A percentile compares a stretch with the other conserved stretches of the same genome.
Evolutionary conservation across 2,888 invertebrate species (phyloP).

Genomic region (Brachynemurus nebulosus): DNA sequence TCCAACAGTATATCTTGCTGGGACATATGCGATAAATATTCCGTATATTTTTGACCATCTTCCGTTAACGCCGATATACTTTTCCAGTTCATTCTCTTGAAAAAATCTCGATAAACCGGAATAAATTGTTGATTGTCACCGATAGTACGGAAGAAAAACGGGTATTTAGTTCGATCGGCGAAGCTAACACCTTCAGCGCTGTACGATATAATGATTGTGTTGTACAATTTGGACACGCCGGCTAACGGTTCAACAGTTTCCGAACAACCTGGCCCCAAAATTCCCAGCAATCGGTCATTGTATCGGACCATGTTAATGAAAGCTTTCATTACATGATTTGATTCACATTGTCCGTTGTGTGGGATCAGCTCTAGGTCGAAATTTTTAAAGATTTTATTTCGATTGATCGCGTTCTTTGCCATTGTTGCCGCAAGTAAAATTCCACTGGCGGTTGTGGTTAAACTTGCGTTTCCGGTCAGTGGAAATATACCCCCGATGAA

Average conservation of each 20-base stretch:
- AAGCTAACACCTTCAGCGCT: slow-evolving; percentile 64
- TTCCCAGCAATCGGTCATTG: slow-evolving; percentile 46
- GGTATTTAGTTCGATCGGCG: slow-evolving; percentile 52
- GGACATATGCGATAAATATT: slow-evolving; percentile 59
- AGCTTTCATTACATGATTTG: slow-evolving; percentile 58
- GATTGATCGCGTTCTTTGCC: slow-evolving; percentile 52
- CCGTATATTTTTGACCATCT: slow-evolving; percentile 64
- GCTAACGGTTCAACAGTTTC: slow-evolving; percentile 70
- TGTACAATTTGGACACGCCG: slow-evolving; percentile 58
- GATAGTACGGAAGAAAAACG: slow-evolving; percentile 67
- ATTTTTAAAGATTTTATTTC: slow-evolving; percentile 40
- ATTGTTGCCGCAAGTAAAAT: slow-evolving; percentile 44
- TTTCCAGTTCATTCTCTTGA: slow-evolving; percentile 48
- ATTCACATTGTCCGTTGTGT: slow-evolving; percentile 52
- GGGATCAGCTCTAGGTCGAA: slow-evolving; percentile 42
- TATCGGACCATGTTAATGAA: slow-evolving; percentile 55
- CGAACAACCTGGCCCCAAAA: slow-evolving; percentile 67
- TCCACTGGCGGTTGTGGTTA: slow-evolving; percentile 42
- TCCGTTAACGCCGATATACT: slow-evolving; percentile 64
- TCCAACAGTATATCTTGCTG: slow-evolving; percentile 47
- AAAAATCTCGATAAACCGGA: slow-evolving; percentile 47
- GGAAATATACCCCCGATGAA: slow-evolving; percentile 58
- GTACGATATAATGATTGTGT: slow-evolving; percentile 60
- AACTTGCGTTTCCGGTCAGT: slow-evolving; percentile 32
- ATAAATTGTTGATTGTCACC: slow-evolving; percentile 61